Percentiles rank a stretch among this genome's conserved stretches.
phyloP scores from a whole-genome alignment of 2,797 vertebrate species.

The Crocodylus rhombifer region DNA sequence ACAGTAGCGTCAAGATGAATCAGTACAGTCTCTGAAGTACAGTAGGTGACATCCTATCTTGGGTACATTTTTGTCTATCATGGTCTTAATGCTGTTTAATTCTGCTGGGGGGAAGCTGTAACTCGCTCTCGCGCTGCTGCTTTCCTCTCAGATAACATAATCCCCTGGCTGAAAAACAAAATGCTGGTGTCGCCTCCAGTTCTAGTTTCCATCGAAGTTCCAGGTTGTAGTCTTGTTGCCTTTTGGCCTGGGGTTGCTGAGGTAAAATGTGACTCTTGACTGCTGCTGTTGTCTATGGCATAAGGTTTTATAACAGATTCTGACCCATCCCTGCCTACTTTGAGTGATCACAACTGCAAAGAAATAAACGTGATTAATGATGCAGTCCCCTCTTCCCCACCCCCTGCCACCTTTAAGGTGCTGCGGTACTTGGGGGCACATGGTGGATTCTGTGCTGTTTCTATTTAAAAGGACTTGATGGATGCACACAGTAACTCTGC shows the following conservation, averaged over 20 bases:
- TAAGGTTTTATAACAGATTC: background rate
- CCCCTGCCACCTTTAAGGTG: rapidly evolving
- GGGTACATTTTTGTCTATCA: background rate
- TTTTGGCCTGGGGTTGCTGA: background rate
- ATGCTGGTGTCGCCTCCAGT: background rate
- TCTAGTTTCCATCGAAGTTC: rapidly evolving
- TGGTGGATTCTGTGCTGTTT: rapidly evolving
- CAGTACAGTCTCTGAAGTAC: background rate
- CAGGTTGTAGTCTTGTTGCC: rapidly evolving
- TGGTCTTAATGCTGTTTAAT: background rate
- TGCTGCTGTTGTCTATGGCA: background rate
- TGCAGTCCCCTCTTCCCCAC: background rate
- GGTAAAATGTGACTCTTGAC: background rate
- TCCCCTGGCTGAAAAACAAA: background rate
- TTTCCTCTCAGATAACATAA: background rate
- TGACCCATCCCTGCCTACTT: rapidly evolving
- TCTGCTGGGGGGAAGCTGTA: background rate
- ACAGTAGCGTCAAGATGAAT: background rate
- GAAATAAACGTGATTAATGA: rapidly evolving
- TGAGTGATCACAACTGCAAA: background rate
- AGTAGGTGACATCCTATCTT: background rate
- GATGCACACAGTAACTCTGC: background rate
- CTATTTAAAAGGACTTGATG: background rate
- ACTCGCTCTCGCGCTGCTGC: background rate
- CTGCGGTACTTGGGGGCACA: too few species aligned